Evolutionary conservation across 1,140 invertebrate species (phyloP), one percentile per base, ranked within the genome.

Genomic region (Homalodisca vitripennis): DNA sequence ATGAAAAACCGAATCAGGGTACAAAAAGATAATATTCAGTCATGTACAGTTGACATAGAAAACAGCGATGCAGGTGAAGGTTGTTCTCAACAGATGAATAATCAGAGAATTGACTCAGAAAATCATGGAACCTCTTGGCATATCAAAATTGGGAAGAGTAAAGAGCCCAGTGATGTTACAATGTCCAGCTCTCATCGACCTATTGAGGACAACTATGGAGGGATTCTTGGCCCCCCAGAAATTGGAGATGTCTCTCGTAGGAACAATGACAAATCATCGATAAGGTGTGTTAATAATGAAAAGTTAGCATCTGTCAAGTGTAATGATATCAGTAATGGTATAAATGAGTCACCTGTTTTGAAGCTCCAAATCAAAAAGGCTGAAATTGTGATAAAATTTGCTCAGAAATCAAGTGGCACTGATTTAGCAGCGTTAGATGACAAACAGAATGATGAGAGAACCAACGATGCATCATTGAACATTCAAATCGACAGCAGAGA

Each of bases 301-400:
- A 64, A 69, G 14, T 24, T 69, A 24, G 55, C 3, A 6, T 22
- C 24, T 12, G 26, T 60, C 24, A 66, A 34, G 60, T 51, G 32
- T 57, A 62, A 26, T 6, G 68, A 72, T 63, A 34, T 48, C 20
- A 57, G 34, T 51, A 62, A 57, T 48, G 62, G 2, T 1, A 22
- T 32, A 22, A 69, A 47, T 31, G 72, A 75, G 17, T 74, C 73
- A 34, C 72, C 75, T 2, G 75, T 77, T 41, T 55, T 77, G 12
- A 77, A 77, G 70, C 65, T 77, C 14, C 75, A 76, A 70, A 77
- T 77, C n/a, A 77, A 77, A 67, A 77, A 75, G 24, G 75, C 76
- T 17, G 76, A 76, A 73, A 77, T 77, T 48, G 76, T 77, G 26
- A 77, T 77, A 24, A 75, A 77, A 69, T 77, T 77, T 69, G 75